phyloP scores from a whole-genome alignment of 2,888 invertebrate species.

The Amiota mariae region DNA sequence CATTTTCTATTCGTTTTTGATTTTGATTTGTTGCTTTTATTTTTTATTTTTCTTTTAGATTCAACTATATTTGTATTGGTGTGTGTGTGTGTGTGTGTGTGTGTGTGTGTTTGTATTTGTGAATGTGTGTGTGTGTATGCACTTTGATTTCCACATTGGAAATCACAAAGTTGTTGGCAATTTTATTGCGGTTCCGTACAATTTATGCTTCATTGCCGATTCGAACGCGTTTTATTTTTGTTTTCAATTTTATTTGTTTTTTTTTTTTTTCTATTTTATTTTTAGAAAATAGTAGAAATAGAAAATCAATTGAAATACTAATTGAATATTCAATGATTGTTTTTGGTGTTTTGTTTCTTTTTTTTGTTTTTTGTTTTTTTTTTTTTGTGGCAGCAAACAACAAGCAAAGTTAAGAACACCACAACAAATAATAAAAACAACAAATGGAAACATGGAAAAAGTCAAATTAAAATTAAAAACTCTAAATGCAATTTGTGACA shows the following conservation, averaged over 20 bases:
- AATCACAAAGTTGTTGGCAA: constrained; percentile 19
- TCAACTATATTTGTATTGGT: too few relatives aligned
- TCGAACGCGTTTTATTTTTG: neutral
- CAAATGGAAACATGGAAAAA: neutral
- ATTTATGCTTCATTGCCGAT: constrained; percentile 5
- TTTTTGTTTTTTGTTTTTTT: constrained; percentile 54
- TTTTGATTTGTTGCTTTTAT: constrained; percentile 16
- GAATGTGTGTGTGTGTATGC: constrained; percentile 6
- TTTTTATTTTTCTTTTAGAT: neutral
- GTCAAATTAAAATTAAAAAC: neutral
- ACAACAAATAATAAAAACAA: neutral
- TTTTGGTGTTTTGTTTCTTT: constrained; percentile 40
- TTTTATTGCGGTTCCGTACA: constrained; percentile 10
- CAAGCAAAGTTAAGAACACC: neutral
- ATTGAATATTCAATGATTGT: constrained; percentile 55
- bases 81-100: neutral
- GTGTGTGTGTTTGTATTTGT: neutral
- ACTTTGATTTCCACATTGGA: constrained; percentile 5
- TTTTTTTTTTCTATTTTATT: constrained; percentile 41
- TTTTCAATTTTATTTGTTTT: neutral
- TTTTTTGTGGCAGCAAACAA: neutral
- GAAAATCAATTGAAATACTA: constrained; percentile 66
- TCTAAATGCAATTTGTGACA: constrained; percentile 1
- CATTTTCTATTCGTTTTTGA: neutral
- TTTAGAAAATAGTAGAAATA: too few relatives aligned